Evolutionary conservation across 1,140 invertebrate species (phyloP), one percentile per base, ranked within the genome.

Genomic region (Drosophila persimilis): DNA sequence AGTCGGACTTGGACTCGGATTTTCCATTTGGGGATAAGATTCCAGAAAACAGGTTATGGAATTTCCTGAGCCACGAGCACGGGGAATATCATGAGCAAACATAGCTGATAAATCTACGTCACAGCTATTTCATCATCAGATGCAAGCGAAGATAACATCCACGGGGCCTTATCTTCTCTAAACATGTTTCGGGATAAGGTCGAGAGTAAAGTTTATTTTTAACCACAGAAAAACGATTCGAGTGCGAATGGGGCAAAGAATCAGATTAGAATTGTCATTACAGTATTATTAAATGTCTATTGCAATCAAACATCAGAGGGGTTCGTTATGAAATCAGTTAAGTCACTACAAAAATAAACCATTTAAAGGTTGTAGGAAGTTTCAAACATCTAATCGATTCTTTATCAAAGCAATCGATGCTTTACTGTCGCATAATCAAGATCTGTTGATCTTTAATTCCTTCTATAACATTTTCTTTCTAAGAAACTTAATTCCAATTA

Each of bases 41-140:
- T 29, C 44, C 6, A 9, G 6, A 41, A 41, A 66, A n/a, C 35
- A 9, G 35, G 15, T 47, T 66, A 55, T 31, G 50, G 50, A 61
- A 31, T 44, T 53, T 44, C 24, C 50, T 29, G 5, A 9, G 11
- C 11, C 35, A 39, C 11, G 11, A 39, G 11, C 35, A 39, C 13
- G 31, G 31, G 31, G 31, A 35, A 35, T 35, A 35, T 35, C 31
- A 3, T 9, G 9, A 9, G 44, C 0, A 48, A 52, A 56, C 51
- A 67, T 69, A 13, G 11, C 48, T 43, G n/a, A 26, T 43, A 44
- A 35, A 56, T 67, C 24, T 8, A 69, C 65, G 65, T 69, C 65
- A 69, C 26, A 17, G n/a, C 35, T 43, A 48, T 22, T 15, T 6
- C 50, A 69, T 69, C 51, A 35, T 15, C n/a, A 69, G 65, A 69